Conservation (phyloP, 2,797 vertebrate genomes). For the Macropodus opercularis region DNA sequence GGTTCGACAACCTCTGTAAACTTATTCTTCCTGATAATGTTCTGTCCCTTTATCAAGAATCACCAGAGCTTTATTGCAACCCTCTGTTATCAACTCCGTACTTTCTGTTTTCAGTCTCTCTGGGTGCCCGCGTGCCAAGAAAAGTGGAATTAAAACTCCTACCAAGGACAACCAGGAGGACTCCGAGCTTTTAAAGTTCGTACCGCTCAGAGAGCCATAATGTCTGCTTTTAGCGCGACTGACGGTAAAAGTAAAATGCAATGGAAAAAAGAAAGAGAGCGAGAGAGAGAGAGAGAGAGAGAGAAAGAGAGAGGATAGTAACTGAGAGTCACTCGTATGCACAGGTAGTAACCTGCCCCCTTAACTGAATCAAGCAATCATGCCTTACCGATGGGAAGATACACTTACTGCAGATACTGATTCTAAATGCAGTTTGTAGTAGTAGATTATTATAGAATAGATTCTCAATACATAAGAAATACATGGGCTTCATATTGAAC, state of each 20-base stretch:
- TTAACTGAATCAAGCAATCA: conserved; percentile 51
- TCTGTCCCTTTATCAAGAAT: conserved; percentile 67
- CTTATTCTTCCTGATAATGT: conserved; percentile 60
- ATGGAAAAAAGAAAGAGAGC: conserved; percentile 46
- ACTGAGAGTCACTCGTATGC: conserved; percentile 55
- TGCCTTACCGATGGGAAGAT: conserved; percentile 57
- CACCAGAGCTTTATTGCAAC: conserved; percentile 74
- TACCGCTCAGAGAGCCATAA: conserved; percentile 82
- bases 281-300: conserved; percentile 31
- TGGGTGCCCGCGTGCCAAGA: conserved; percentile 99
- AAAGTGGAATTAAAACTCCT: conserved; percentile 97
- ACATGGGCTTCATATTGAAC: conserved; percentile 63
- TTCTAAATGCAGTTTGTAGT: conserved; percentile 69
- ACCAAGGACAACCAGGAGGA: conserved; percentile 99
- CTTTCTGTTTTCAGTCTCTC: conserved; percentile 95
- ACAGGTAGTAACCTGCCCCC: conserved; percentile 64
- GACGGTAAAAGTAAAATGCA: conserved; percentile 78
- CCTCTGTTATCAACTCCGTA: conserved; percentile 86
- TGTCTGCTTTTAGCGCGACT: conserved; percentile 79
- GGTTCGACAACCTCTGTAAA: conserved; percentile 52
- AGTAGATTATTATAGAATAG: conserved; percentile 69
- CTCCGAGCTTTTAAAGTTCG: conserved; percentile 99
- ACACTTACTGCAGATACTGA: conserved; percentile 70
- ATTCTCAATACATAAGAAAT: conserved; percentile 56
- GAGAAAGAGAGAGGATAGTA: conserved; percentile 53